Conservation (phyloP, 2,888 invertebrate species). For the Tetramorium bicarinatum region DNA sequence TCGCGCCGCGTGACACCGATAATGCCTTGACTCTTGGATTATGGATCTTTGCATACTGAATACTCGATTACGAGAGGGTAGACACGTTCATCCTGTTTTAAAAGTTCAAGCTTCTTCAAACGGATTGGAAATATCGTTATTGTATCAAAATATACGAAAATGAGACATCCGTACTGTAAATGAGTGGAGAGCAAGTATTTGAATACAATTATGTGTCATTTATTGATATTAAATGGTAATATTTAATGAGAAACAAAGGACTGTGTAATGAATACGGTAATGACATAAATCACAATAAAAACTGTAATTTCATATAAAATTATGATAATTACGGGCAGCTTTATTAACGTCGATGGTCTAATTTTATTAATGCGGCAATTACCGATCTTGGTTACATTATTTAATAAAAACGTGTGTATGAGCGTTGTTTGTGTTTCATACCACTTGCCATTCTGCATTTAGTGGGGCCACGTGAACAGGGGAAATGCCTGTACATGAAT, state of each 20-base stretch:
- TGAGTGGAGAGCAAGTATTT: not conserved
- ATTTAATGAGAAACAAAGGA: conserved; percentile 35
- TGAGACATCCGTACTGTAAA: not conserved
- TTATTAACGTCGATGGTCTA: conserved; percentile 13
- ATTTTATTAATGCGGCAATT: conserved; percentile 34
- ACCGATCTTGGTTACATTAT: conserved; percentile 21
- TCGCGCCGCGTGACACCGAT: not conserved
- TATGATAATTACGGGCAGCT: conserved; percentile 23
- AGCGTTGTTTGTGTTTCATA: not conserved
- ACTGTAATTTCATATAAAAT: conserved; percentile 31
- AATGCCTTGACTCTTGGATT: conserved; percentile 24
- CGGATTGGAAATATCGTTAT: not conserved
- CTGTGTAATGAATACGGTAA: conserved; percentile 34
- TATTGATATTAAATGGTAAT: conserved; percentile 8
- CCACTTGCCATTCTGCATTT: conserved; percentile 1
- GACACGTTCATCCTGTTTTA: not conserved
- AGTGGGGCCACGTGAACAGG: conserved; percentile 18
- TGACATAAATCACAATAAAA: conserved; percentile 28
- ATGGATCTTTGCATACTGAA: conserved; percentile 21
- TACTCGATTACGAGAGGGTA: conserved; percentile 4
- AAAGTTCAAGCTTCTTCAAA: not conserved
- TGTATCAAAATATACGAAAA: conserved; percentile 8
- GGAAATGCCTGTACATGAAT: conserved; percentile 11
- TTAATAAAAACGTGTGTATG: conserved; percentile 20
- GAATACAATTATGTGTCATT: not conserved